Conservation (phyloP, 2,888 invertebrate species). For the Leptinotarsa peninsularis region DNA sequence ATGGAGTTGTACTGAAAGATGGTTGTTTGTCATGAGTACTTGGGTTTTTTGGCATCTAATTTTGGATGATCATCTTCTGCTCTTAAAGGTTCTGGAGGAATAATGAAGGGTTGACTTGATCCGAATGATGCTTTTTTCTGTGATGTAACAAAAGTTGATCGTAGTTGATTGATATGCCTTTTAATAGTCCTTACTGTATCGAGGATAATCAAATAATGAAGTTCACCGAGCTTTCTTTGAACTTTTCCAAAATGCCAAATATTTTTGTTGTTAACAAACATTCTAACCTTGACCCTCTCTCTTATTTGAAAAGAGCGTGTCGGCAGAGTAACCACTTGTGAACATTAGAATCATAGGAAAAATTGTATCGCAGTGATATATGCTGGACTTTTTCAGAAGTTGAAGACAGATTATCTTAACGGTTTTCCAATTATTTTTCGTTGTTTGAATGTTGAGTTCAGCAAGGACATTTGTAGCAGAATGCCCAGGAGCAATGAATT, state of each 20-base stretch:
- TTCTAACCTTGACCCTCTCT: slow-evolving; percentile 5
- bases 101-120: not conserved
- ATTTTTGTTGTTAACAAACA: not conserved
- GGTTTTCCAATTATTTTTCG: not conserved
- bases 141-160: not conserved
- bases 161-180: not conserved
- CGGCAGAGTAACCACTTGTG: not conserved
- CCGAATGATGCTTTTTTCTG: not conserved
- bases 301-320: slow-evolving; percentile 7
- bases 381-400: not conserved
- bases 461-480: slow-evolving; percentile 5
- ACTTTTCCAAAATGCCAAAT: slow-evolving; percentile 1
- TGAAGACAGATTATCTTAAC: not conserved
- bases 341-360: not conserved
- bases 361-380: slow-evolving; percentile 1
- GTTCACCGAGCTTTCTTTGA: not conserved
- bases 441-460: slow-evolving; percentile 7
- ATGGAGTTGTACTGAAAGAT: not conserved
- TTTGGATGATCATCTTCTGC: not conserved
- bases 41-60: not conserved
- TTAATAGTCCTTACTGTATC: not conserved
- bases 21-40: not conserved
- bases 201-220: not conserved
- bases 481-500: not conserved
- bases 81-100: not conserved